These are phyloP conservation scores for Tinea trinotella DNA, from an alignment of 2,888 invertebrate genomes.

Conservation along the genomic window DNA sequence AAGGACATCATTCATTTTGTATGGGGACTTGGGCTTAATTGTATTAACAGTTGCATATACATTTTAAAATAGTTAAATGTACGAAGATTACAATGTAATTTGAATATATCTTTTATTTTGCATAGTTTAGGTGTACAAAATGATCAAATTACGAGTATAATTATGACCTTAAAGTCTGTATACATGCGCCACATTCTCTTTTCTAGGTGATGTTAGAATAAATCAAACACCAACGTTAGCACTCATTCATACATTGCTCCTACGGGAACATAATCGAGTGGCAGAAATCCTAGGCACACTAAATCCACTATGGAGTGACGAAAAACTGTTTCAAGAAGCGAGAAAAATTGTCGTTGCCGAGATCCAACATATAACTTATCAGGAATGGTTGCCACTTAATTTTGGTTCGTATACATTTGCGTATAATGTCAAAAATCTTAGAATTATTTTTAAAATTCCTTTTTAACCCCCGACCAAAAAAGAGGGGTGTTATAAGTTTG, in stretches of 20 bases:
- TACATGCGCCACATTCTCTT: background rate
- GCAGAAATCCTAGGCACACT: slow-evolving; percentile 57
- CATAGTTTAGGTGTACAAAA: too few species aligned
- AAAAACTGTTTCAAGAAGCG: slow-evolving; percentile 69
- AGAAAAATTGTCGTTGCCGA: slow-evolving; percentile 68
- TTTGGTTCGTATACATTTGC: slow-evolving; percentile 47
- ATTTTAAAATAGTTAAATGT: too few species aligned
- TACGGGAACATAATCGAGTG: slow-evolving; percentile 71
- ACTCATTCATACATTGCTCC: slow-evolving; percentile 61
- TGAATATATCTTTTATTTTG: too few species aligned
- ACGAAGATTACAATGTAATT: too few species aligned
- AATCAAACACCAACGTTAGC: slow-evolving; percentile 71
- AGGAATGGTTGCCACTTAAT: slow-evolving; percentile 71
- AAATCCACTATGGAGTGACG: slow-evolving; percentile 74
- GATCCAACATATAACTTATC: slow-evolving; percentile 74
- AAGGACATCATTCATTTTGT: too few species aligned
- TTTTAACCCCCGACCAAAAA: too few species aligned
- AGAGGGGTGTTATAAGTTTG: too few species aligned
- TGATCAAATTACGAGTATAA: background rate
- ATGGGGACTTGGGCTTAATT: too few species aligned
- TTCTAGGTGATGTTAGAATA: slow-evolving; percentile 62
- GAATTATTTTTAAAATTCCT: too few species aligned
- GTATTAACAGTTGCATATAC: too few species aligned
- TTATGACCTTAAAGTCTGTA: background rate
- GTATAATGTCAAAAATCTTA: too few species aligned